These are phyloP conservation scores for Phylloscopus collybita DNA, from an alignment of 2,797 vertebrate genomes.

Conservation along the genomic window DNA sequence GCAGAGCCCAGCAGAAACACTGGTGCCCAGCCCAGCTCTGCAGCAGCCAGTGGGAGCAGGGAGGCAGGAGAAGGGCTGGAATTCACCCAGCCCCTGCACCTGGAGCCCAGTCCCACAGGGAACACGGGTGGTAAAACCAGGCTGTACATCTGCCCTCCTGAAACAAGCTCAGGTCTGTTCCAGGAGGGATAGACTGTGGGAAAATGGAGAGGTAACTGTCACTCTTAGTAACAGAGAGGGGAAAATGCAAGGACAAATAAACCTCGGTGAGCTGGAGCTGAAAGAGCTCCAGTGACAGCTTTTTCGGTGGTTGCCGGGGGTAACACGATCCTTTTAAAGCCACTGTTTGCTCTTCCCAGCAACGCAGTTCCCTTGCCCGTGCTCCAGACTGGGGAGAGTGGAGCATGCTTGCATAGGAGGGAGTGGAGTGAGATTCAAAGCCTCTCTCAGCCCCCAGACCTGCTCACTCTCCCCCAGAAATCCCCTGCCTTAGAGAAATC, in stretches of 20 bases:
- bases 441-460: background rate
- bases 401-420: background rate
- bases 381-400: background rate
- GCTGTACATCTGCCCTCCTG: background rate
- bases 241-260: constrained; percentile 25
- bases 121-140: background rate
- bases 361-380: background rate
- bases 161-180: constrained; percentile 25
- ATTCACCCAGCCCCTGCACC: background rate
- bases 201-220: constrained; percentile 43
- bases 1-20: background rate
- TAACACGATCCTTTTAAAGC: constrained; percentile 32
- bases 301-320: constrained; percentile 55
- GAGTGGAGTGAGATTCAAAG: background rate
- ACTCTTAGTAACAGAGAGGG: background rate
- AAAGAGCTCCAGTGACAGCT: constrained; percentile 49
- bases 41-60: background rate
- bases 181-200: background rate
- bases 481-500: background rate
- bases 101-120: background rate
- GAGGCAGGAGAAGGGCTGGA: background rate
- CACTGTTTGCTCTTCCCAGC: constrained; percentile 62
- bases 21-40: background rate
- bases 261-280: constrained; percentile 4
- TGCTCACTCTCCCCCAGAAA: background rate